These are phyloP conservation scores for Apocrypta bakeri DNA, from an alignment of 1,140 invertebrate species.

Conservation along the genomic window DNA sequence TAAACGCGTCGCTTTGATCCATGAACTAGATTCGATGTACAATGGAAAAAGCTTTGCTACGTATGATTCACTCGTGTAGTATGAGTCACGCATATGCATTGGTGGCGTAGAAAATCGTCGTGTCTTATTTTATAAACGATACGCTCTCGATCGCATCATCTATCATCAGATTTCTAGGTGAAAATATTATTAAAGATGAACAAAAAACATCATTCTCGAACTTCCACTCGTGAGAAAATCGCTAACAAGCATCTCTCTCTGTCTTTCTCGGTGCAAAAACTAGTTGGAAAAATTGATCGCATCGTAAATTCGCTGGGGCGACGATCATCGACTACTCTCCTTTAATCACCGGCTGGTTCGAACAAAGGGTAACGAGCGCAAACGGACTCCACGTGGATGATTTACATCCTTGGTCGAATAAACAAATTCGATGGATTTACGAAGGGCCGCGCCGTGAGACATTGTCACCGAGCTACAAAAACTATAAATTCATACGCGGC, in stretches of 20 bases:
- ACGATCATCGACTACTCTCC: not conserved
- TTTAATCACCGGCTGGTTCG: not conserved
- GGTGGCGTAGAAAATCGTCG: too few relatives aligned
- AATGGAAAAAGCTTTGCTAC: not conserved
- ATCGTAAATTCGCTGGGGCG: not conserved
- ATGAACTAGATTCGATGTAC: slow-evolving; percentile 41
- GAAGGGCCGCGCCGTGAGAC: not conserved
- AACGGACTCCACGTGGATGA: not conserved
- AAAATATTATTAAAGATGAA: too few relatives aligned
- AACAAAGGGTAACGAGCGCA: slow-evolving; percentile 9
- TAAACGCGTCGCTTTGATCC: slow-evolving; percentile 2
- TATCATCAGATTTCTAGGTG: not conserved
- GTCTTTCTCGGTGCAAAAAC: not conserved
- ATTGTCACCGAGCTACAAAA: not conserved
- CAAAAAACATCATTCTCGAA: too few relatives aligned
- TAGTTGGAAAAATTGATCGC: not conserved
- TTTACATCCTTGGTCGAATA: not conserved
- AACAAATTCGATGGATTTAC: slow-evolving; percentile 39
- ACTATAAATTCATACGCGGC: slow-evolving; percentile 27
- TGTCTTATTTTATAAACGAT: too few relatives aligned
- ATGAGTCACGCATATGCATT: too few relatives aligned
- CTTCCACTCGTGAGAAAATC: not conserved
- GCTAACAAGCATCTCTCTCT: not conserved
- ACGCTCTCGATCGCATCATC: too few relatives aligned
- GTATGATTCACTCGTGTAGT: not conserved